Conservation (phyloP, 2,888 invertebrate genomes). For the Thecophora atra region DNA sequence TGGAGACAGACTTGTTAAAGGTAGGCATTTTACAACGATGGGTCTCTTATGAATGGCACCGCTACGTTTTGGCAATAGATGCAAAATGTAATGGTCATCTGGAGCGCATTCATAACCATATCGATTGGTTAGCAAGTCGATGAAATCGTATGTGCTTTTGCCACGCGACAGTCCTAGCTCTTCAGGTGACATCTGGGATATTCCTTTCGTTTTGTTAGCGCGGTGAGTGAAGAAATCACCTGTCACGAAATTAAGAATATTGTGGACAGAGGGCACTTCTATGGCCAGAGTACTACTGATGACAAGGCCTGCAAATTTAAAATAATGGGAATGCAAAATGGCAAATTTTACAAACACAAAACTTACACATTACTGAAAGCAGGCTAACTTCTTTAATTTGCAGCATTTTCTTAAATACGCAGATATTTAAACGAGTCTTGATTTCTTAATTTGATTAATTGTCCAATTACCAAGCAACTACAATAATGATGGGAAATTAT, state of each 20-base stretch:
- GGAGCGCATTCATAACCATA: conserved; percentile 53
- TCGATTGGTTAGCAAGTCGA: conserved; percentile 53
- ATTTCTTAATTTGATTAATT: no score
- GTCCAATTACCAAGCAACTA: no score
- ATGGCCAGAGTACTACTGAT: conserved; percentile 10
- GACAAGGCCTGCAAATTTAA: conserved; percentile 38
- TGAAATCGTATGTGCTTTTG: conserved; percentile 55
- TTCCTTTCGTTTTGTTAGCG: conserved; percentile 43
- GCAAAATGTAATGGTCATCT: conserved; percentile 56
- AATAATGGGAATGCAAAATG: no score
- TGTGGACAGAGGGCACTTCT: conserved; percentile 43
- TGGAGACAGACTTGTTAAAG: not conserved
- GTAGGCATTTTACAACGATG: conserved; percentile 60
- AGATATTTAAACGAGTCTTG: not conserved
- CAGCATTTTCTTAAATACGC: not conserved
- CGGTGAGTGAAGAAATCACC: conserved; percentile 7
- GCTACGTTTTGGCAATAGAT: conserved; percentile 48
- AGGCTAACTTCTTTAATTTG: not conserved
- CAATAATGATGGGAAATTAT: no score
- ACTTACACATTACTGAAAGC: conserved; percentile 5
- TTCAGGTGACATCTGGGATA: conserved; percentile 44
- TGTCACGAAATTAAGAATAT: conserved; percentile 47
- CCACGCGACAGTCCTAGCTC: conserved; percentile 53
- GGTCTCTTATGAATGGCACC: conserved; percentile 52
- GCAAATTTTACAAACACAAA: not conserved